phyloP scores from a whole-genome alignment of 1,140 invertebrate species.

The Tyrophagus putrescentiae region DNA sequence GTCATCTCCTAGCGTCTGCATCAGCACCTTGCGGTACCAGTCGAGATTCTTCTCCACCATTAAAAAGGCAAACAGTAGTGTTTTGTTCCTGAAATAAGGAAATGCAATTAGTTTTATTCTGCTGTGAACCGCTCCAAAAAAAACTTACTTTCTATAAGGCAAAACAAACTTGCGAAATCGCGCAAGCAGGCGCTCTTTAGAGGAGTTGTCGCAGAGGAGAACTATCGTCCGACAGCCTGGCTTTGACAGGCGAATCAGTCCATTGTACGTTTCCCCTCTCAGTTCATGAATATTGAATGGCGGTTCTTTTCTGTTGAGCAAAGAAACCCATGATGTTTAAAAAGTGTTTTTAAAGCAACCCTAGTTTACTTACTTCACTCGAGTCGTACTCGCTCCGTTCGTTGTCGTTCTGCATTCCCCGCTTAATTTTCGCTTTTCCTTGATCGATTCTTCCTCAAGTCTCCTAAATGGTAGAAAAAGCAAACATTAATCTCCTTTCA shows the following conservation, averaged over 20 bases:
- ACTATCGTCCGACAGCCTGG: conserved; percentile 87
- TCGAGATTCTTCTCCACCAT: conserved; percentile 70
- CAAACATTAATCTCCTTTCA: too few relatives aligned
- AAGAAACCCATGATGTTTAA: too few relatives aligned
- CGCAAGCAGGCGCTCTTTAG: conserved; percentile 64
- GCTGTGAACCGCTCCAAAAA: conserved; percentile 10
- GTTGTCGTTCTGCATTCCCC: too few relatives aligned
- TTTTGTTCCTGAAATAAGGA: conserved; percentile 57
- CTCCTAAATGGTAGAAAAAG: conserved; percentile 37
- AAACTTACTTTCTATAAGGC: conserved; percentile 70
- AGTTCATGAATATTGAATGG: conserved; percentile 70
- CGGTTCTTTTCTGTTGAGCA: conserved; percentile 21
- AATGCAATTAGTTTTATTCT: conserved; percentile 18
- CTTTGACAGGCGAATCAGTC: conserved; percentile 75
- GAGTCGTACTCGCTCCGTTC: too few relatives aligned
- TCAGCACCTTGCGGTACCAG: conserved; percentile 81
- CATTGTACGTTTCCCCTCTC: conserved; percentile 84
- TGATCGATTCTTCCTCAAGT: conserved; percentile 60
- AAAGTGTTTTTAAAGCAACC: not conserved
- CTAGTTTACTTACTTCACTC: too few relatives aligned
- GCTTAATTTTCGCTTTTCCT: conserved; percentile 40
- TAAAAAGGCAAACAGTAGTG: conserved; percentile 80
- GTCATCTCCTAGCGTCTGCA: conserved; percentile 59
- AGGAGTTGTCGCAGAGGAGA: conserved; percentile 71
- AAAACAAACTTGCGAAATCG: conserved; percentile 83